A percentile compares a stretch with the other conserved stretches of the same genome.
Conservation (phyloP, 2,113 vertebrate genomes). For the Bucco capensis region DNA sequence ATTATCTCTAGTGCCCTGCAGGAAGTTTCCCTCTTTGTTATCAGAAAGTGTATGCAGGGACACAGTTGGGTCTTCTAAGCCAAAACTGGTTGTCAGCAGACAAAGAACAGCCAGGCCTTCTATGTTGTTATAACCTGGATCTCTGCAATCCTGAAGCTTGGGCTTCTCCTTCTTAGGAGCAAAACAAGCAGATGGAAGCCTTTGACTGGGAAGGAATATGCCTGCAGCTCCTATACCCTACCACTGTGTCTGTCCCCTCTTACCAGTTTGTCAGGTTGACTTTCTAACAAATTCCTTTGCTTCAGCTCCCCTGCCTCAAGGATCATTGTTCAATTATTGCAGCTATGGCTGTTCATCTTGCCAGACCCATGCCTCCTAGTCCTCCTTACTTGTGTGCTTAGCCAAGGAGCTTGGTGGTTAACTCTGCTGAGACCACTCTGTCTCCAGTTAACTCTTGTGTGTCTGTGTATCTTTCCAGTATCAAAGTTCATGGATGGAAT, state of each 20-base stretch:
- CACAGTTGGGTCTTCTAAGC: background rate
- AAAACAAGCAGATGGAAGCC: background rate
- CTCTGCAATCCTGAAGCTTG: background rate
- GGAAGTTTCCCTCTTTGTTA: conserved; percentile 15
- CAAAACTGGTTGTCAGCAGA: conserved; percentile 38
- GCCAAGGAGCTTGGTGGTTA: background rate
- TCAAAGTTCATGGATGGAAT: background rate
- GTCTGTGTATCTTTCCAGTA: background rate
- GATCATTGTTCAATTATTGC: background rate
- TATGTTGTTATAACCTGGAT: background rate
- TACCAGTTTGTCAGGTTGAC: background rate
- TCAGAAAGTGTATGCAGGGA: background rate
- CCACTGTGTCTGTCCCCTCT: background rate
- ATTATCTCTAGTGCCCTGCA: background rate
- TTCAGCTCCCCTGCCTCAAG: background rate
- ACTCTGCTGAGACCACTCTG: background rate
- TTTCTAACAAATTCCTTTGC: background rate
- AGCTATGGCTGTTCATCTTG: background rate
- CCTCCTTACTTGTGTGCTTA: background rate
- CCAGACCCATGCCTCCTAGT: background rate
- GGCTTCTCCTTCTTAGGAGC: background rate
- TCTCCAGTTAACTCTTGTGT: background rate
- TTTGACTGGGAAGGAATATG: background rate
- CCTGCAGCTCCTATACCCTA: background rate
- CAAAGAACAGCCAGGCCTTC: background rate